Evolutionary conservation across 1,140 invertebrate genomes (phyloP), one percentile per base, ranked within the genome.

Genomic region (Ridgeia piscesae): DNA sequence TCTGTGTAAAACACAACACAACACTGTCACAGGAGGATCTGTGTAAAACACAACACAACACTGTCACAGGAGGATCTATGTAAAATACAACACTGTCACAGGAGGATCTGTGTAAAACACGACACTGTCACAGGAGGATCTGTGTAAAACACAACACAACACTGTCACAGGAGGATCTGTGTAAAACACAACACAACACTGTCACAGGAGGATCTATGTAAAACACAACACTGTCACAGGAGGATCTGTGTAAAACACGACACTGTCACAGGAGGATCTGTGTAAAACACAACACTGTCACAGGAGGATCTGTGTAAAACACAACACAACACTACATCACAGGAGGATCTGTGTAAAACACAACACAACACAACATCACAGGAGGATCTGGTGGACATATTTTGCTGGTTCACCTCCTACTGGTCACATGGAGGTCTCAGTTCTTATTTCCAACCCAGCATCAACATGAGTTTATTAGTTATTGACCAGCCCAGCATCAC

Each of bases 101-200:
- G n/a, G n/a, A n/a, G n/a, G 8, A 96, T 96, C 94, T 95, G 92
- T n/a, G 92, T 35, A 48, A 90, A 89, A 33, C 92, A 33, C 34
- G n/a, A 92, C 42, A 42, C 42, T 77, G 27, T 50, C 21, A 50
- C 48, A 50, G 58, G 2, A 31, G 58, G 27, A 4, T 77, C 58
- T 77, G 58, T 42, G 42, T 4, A 11, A 48, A 90, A 89, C n/a
- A 33, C 33, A 92, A 33, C 92, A 33, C 34, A 21, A 92, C 42
- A 42, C 42, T 77, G 27, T 50, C 21, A 50, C 48, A 50, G 58
- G 2, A 31, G 58, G 27, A 4, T 77, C 58, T 77, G 58, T 42
- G 42, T 4, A 11, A 48, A 90, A 89, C n/a, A 33, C 33, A 92
- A 33, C 92, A 33, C 34, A 21, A 92, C 42, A 42, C 42, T 77